Evolutionary conservation across 2,113 vertebrate genomes (phyloP).

Genomic region (Clarias macrocephalus): DNA sequence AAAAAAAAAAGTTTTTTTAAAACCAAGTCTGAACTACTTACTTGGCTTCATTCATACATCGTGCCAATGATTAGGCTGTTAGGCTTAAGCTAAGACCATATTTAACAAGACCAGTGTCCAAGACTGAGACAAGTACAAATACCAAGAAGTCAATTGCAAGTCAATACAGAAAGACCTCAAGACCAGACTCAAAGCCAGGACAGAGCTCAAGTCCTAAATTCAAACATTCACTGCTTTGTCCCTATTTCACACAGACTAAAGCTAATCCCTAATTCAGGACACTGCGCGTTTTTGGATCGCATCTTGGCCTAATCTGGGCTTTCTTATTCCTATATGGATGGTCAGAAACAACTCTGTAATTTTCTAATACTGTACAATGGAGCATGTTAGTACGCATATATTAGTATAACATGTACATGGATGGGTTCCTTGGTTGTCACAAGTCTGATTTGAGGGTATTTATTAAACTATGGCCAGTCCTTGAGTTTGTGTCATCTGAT

Average conservation of each 20-base stretch:
- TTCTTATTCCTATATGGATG: neutral
- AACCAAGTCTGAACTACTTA: neutral
- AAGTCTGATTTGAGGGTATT: neutral
- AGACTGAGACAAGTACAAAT: neutral
- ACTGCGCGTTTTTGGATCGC: neutral
- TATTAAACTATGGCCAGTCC: neutral
- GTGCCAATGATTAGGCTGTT: neutral
- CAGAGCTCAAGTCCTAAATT: constrained; percentile 38
- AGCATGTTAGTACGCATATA: too few species aligned
- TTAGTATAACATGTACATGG: neutral
- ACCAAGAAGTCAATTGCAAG: neutral
- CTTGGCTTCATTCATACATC: neutral
- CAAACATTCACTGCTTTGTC: constrained; percentile 70
- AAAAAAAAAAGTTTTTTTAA: neutral
- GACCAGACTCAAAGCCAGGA: neutral
- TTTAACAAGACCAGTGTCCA: neutral
- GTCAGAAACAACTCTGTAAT: neutral
- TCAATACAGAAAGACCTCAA: neutral
- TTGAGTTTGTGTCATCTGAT: neutral
- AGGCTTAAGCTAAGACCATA: neutral
- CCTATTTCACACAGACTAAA: constrained; percentile 53
- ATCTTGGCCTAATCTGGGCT: neutral
- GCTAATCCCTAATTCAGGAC: neutral
- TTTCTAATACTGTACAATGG: neutral
- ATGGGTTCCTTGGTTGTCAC: neutral